Base-by-base conservation (phyloP, 1,140 invertebrate species). In the honey bee (Apis mellifera) region DNA sequence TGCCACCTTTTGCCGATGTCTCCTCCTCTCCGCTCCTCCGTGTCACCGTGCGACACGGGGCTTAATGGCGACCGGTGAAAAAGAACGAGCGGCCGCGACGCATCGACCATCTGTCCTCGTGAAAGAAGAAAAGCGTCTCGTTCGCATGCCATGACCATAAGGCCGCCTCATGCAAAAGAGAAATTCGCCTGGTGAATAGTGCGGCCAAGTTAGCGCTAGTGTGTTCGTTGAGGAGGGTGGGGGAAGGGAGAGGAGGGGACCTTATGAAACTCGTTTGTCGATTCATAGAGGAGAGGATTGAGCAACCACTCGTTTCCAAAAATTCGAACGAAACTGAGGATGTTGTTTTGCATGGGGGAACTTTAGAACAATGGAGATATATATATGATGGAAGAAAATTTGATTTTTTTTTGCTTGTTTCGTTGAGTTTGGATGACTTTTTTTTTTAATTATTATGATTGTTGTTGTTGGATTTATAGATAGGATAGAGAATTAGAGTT, bases 91-190 rank as follows among this genome's bases (percentile, higher is more conserved):
- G 19, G 5, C 26, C 70, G 13, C 66, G 66, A 23, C 23, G 74
- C 52, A 80, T 84, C 82, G 78, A 74, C 82, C 82, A 84, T 84
- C 82, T 84, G 82, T 80, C 82, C 78, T 60, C 70, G 82, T 74
- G 75, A 84, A 84, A 84, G 77, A 84, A 84, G 82, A 84, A 84
- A 84, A 84, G 62, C 82, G 78, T 84, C 64, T 81, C 74, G 77
- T 26, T 74, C 82, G 70, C 82, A 84, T 84, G 64, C 78, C 82
- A 65, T 17, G 77, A 69, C 82, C 81, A 82, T 82, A 82, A 82
- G 71, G 81, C 69, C 75, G 77, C 21, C 62, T 73, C 77, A 68
- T 84, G 82, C 82, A 74, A 81, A 84, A 84, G 78, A 84, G 82
- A 84, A 84, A 81, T 84, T 80, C 78, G 70, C 62, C 32, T 50